phyloP scores from a whole-genome alignment of 2,113 vertebrate species.

The Rhegmatorhina hoffmannsi region DNA sequence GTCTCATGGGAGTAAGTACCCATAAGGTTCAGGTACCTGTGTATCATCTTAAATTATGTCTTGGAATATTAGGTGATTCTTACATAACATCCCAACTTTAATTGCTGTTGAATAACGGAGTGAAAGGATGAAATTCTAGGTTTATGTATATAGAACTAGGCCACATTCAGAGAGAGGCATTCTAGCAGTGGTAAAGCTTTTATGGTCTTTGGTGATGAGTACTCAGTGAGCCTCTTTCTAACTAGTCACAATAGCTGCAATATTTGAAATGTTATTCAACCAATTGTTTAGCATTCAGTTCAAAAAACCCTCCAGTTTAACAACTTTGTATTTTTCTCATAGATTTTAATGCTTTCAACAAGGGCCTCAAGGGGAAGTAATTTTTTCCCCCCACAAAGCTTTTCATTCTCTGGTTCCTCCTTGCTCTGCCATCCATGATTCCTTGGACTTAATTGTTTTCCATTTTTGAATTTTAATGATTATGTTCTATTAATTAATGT shows the following conservation, averaged over 20 bases:
- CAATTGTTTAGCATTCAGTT: not conserved
- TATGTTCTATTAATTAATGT: not conserved
- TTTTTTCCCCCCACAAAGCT: not conserved
- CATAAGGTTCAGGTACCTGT: not conserved
- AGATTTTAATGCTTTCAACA: not conserved
- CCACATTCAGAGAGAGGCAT: not conserved
- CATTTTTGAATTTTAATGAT: not conserved
- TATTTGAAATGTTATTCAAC: not conserved
- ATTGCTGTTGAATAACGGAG: not conserved
- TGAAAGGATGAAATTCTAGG: not conserved
- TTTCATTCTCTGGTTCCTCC: not conserved
- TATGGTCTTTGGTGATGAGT: not conserved
- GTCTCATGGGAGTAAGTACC: not conserved
- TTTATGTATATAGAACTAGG: not conserved
- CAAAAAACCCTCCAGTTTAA: not conserved
- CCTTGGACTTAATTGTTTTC: not conserved
- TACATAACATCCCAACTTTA: not conserved
- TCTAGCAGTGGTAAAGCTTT: not conserved
- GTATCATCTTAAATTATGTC: not conserved
- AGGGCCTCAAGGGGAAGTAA: not conserved
- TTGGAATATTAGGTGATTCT: not conserved
- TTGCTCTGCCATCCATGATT: not conserved
- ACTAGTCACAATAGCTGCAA: not conserved
- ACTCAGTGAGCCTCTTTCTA: not conserved
- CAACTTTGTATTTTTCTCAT: not conserved